Conservation (phyloP, 2,113 vertebrate species). For the Pseudolaguvia tuberculata region DNA sequence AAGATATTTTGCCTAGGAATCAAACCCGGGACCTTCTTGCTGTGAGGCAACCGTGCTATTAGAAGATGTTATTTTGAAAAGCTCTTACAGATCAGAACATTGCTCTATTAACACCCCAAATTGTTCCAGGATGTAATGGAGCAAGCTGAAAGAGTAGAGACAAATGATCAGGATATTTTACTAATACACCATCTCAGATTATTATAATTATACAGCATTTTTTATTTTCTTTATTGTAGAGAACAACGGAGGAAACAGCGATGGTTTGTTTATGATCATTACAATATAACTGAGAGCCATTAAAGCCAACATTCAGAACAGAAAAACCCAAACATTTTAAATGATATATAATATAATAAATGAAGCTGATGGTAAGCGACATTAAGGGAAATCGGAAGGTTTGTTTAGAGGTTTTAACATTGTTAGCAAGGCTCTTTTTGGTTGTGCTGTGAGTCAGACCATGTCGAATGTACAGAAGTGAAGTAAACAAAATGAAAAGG, state of each 20-base stretch:
- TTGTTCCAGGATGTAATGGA: too few species aligned
- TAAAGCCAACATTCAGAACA: neutral
- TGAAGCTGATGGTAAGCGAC: neutral
- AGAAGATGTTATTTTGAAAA: too few species aligned
- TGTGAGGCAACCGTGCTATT: too few species aligned
- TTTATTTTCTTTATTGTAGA: neutral
- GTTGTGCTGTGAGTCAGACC: neutral
- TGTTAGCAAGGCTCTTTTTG: neutral
- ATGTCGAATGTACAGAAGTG: neutral
- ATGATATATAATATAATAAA: neutral
- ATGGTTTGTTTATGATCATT: neutral
- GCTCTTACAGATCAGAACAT: too few species aligned
- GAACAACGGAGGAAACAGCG: neutral
- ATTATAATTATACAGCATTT: too few species aligned
- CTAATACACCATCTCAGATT: too few species aligned
- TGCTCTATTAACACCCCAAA: too few species aligned
- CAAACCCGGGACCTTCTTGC: too few species aligned
- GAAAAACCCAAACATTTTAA: neutral
- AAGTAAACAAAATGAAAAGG: neutral
- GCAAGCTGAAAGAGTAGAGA: too few species aligned
- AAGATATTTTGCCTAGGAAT: too few species aligned
- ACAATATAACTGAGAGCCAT: neutral
- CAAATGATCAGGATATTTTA: too few species aligned
- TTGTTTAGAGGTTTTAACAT: neutral
- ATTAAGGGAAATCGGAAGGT: neutral